Evolutionary conservation across 2,113 vertebrate species (phyloP).

Genomic region (Pteruthius melanotis): DNA sequence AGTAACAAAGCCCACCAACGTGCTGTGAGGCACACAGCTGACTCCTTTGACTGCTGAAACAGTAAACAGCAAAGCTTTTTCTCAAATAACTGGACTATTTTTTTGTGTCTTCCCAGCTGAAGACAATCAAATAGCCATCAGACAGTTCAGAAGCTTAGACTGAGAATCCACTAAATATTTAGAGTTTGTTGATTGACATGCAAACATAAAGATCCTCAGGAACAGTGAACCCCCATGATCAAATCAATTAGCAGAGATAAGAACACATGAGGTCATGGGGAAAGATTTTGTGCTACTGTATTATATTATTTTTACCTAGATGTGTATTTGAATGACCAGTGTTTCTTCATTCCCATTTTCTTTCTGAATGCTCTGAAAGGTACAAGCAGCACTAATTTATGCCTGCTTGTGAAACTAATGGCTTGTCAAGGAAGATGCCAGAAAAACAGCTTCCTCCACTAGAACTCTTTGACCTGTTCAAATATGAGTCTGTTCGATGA

Average conservation of each 20-base stretch:
- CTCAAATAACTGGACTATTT: not conserved
- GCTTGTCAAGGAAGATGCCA: not conserved
- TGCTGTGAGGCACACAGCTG: not conserved
- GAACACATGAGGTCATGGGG: not conserved
- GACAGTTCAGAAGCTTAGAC: not conserved
- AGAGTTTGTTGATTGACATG: not conserved
- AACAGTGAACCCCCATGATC: not conserved
- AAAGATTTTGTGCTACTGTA: not conserved
- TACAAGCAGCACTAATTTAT: not conserved
- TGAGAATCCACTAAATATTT: not conserved
- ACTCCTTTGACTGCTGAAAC: not conserved
- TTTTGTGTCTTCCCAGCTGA: not conserved
- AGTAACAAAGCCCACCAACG: not conserved
- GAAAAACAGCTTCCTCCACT: not conserved
- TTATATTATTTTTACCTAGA: not conserved
- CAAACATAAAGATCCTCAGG: not conserved
- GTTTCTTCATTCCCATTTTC: not conserved
- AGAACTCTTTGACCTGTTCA: not conserved
- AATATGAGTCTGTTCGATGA: fast-evolving
- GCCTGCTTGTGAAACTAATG: not conserved
- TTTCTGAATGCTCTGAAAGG: not conserved
- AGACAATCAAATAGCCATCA: not conserved
- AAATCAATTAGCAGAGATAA: not conserved
- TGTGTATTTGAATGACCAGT: not conserved
- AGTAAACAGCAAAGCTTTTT: not conserved